Percentiles rank a stretch among this genome's conserved stretches.
phyloP scores from a whole-genome alignment of 2,888 invertebrate species.

The Limnephilus auricula region DNA sequence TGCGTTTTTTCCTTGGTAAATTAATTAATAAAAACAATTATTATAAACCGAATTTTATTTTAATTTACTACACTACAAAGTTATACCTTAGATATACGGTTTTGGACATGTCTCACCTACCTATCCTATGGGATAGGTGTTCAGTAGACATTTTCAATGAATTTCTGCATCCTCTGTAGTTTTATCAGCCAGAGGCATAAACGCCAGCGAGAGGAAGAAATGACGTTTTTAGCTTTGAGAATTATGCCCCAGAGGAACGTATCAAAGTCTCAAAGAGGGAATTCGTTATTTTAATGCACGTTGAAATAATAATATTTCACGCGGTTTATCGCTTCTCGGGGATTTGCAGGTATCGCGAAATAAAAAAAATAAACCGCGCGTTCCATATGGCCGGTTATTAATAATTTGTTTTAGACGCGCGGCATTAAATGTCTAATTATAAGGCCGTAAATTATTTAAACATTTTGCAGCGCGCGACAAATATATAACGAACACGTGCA shows the following conservation, averaged over 20 bases:
- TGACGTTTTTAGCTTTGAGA: conserved; percentile 31
- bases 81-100: too few relatives aligned
- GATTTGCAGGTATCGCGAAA: conserved; percentile 59
- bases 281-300: conserved; percentile 58
- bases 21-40: too few relatives aligned
- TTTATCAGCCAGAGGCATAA: not conserved
- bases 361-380: conserved; percentile 30
- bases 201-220: conserved; percentile 6
- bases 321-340: conserved; percentile 51
- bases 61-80: too few relatives aligned
- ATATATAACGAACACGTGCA: not conserved
- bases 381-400: conserved; percentile 39
- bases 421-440: conserved; percentile 20
- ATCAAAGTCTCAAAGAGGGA: conserved; percentile 52
- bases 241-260: conserved; percentile 37
- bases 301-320: conserved; percentile 61
- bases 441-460: not conserved
- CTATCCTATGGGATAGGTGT: not conserved
- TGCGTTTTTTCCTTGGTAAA: too few relatives aligned
- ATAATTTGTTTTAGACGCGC: conserved; percentile 18
- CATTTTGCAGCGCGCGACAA: not conserved
- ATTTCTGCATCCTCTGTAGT: not conserved
- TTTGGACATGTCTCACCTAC: too few relatives aligned
- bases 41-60: too few relatives aligned
- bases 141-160: not conserved